Evolutionary conservation across 2,888 invertebrate genomes (phyloP), one percentile per base, ranked within the genome.

Genomic region (Galeruca laticollis): DNA sequence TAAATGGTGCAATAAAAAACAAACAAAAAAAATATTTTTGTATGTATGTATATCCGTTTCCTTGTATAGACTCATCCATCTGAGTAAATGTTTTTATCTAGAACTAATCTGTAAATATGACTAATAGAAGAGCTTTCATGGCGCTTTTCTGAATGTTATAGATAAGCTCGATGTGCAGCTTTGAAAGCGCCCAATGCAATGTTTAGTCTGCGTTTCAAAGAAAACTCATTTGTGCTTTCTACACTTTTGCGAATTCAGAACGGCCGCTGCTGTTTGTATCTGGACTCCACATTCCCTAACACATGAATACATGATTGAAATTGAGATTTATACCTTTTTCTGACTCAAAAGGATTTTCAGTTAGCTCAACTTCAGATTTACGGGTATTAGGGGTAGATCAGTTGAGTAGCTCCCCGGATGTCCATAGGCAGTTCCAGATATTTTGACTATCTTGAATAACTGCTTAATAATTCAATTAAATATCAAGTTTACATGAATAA

Each of bases 91-190:
- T 80, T 79, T 77, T 68, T 83, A 82, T 82, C 82, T 51, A 77
- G 74, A 77, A 79, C 80, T 82, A 82, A 83, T 83, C 83, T 81
- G 82, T 80, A 81, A 82, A 82, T 82, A 82, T 63, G 60, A 54
- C 60, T 60, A 47, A 59, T 20, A 78, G 80, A 73, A 75, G 77
- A 70, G 67, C 73, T 75, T 73, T 71, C 71, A 74, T 68, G 71
- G 59, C 60, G 54, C 71, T 71, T 69, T 69, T 57, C 72, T 66
- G 40, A 69, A 59, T 71, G 73, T 71, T 68, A 71, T 68, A 75
- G 75, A 77, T 77, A 78, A 77, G 75, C 76, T 21, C 66, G 52
- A 66, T 66, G 51, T 57, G 15, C 8, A 15, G 56, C 56, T 57
- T 57, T 78, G 76, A 79, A 77, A 75, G 77, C 69, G 72, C 52